Evolutionary conservation across 23 tunicate genomes (phyloP).

Genomic region (Botrylloides violaceus): DNA sequence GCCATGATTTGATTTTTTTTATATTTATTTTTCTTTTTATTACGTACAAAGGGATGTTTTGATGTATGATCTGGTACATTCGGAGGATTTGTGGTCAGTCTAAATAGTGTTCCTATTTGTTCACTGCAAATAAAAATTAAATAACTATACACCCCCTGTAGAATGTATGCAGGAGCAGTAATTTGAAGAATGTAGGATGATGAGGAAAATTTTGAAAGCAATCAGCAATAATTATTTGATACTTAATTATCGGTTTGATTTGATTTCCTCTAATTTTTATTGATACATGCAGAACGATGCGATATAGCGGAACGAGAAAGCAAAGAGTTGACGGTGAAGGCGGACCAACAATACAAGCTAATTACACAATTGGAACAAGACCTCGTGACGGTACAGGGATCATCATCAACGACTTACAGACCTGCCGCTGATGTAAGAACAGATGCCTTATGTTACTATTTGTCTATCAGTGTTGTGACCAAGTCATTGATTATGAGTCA

Average conservation of each 20-base stretch:
- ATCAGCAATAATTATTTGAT: background rate
- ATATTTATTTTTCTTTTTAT: background rate
- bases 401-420: slow-evolving; percentile 61
- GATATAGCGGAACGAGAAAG: slow-evolving; percentile 36
- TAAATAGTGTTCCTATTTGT: slow-evolving; percentile 17
- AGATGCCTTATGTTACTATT: no score
- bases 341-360: slow-evolving; percentile 31
- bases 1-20: background rate
- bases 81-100: background rate
- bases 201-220: no score
- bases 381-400: slow-evolving; percentile 62
- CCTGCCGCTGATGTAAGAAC: slow-evolving; percentile 81
- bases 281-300: slow-evolving; percentile 26
- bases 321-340: slow-evolving; percentile 25
- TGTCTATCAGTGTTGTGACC: no score
- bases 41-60: background rate
- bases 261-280: no score
- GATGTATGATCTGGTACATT: background rate
- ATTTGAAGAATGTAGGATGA: no score
- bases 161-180: no score
- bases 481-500: no score
- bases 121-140: slow-evolving; percentile 8
- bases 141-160: background rate
- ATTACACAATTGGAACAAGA: slow-evolving; percentile 82
- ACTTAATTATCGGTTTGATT: background rate